These are phyloP conservation scores for Spialia ferax DNA, from an alignment of 2,888 invertebrate species.

Conservation along the genomic window DNA sequence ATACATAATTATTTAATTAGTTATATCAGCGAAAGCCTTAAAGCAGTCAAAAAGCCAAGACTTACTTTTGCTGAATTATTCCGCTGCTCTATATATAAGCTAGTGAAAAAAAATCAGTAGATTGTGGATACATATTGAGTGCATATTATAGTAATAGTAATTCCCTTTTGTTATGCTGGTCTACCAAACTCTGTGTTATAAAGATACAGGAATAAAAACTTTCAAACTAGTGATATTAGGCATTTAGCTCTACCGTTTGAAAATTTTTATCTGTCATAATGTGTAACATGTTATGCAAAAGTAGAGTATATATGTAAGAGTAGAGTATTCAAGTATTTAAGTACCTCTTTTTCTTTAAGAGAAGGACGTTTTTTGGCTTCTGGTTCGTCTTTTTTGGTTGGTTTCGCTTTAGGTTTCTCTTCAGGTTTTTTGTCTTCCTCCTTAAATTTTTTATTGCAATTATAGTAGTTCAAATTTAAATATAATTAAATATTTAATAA, in stretches of 20 bases:
- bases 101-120: conserved; percentile 1
- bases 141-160: neutral
- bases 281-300: conserved; percentile 46
- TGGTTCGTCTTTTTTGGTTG: conserved; percentile 72
- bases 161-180: conserved; percentile 11
- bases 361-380: conserved; percentile 77
- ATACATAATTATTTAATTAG: too few relatives aligned
- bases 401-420: conserved; percentile 77
- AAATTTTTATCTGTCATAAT: conserved; percentile 43
- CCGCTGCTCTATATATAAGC: conserved; percentile 13
- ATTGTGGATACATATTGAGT: neutral
- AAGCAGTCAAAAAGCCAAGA: conserved; percentile 31
- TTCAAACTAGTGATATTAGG: neutral
- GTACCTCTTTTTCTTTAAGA: conserved; percentile 81
- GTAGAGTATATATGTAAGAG: conserved; percentile 47
- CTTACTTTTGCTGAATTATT: conserved; percentile 32
- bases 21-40: conserved; percentile 19
- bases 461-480: neutral
- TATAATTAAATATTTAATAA: neutral
- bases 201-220: conserved; percentile 16
- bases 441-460: conserved; percentile 54
- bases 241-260: neutral
- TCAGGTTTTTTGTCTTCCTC: conserved; percentile 79
- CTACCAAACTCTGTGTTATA: conserved; percentile 32
- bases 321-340: neutral